Evolutionary conservation across 2,113 vertebrate genomes (phyloP).

Genomic region (Myiopsitta monachus): DNA sequence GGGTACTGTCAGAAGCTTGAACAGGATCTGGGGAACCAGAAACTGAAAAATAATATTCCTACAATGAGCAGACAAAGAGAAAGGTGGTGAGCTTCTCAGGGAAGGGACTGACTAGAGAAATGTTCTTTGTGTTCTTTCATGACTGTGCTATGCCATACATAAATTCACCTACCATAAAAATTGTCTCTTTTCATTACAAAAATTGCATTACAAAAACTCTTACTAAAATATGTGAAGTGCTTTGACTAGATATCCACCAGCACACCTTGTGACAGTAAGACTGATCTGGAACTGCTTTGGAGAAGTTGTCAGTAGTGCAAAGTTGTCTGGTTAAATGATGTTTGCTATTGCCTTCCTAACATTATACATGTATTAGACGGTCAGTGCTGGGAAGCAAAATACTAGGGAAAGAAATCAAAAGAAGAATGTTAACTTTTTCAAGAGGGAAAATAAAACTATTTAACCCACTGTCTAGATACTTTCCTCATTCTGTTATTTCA

Average conservation of each 20-base stretch:
- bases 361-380: not conserved
- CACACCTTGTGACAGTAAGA: not conserved
- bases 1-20: not conserved
- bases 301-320: not conserved
- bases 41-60: not conserved
- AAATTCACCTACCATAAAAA: not conserved
- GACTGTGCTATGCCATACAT: not conserved
- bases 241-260: not conserved
- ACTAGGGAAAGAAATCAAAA: not conserved
- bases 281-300: not conserved
- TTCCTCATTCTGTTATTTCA: not conserved
- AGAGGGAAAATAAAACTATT: not conserved
- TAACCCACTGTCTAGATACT: not conserved
- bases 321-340: not conserved
- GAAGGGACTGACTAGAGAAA: not conserved
- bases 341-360: not conserved
- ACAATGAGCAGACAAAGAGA: not conserved
- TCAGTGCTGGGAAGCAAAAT: not conserved
- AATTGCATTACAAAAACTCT: not conserved
- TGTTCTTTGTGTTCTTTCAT: not conserved
- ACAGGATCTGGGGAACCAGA: not conserved
- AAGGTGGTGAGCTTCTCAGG: not conserved
- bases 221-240: not conserved
- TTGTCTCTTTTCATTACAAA: not conserved
- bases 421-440: not conserved